Base-by-base conservation (phyloP, 2,888 invertebrate species). In the Rhopalosiphum nymphaeae region DNA sequence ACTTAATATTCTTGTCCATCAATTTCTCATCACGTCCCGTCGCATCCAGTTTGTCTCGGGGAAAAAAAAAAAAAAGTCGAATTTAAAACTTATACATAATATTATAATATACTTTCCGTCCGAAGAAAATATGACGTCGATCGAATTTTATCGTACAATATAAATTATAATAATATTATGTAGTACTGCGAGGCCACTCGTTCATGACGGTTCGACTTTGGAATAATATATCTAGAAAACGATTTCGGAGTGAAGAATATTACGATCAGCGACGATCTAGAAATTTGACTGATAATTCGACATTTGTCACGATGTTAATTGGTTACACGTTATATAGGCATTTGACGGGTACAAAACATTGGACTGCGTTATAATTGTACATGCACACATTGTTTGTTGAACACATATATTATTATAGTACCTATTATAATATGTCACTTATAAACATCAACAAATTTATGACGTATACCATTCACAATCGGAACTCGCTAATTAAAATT, bases 81-180 rank as follows among this genome's bases (percentile, higher is more conserved):
- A 57, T 56, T 57, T 57, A 44, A 89, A 89, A 57, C 57, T 44
- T 89, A 89, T 61, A 89, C 29, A 57, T 26, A 46, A 46, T 29
- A 86, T 46, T 86, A 86, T 46, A 46, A 29, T 86, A 29, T 46
- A 29, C 29, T 29, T 86, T 29, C 29, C 13, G 29, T 26, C 29
- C 29, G 44, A 29, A 46, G 16, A 44, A 86, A n/a, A 46, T 46
- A 29, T 86, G 29, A 16, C 46, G n/a, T 85, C 85, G 26, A 46
- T 46, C 25, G 44, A 36, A 67, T 36, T 67, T 67, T 16, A 67
- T 67, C 67, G 21, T 42, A 78, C 78, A 78, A 78, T 78, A 78
- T 67, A 78, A 78, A 78, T 36, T 78, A 53, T 53, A 53, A 53
- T 53, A 21, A 78, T 36, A 29, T 61, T 25, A 67, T 67, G n/a